phyloP scores from a whole-genome alignment of 2,113 vertebrate species.

The Noturus placidus region DNA sequence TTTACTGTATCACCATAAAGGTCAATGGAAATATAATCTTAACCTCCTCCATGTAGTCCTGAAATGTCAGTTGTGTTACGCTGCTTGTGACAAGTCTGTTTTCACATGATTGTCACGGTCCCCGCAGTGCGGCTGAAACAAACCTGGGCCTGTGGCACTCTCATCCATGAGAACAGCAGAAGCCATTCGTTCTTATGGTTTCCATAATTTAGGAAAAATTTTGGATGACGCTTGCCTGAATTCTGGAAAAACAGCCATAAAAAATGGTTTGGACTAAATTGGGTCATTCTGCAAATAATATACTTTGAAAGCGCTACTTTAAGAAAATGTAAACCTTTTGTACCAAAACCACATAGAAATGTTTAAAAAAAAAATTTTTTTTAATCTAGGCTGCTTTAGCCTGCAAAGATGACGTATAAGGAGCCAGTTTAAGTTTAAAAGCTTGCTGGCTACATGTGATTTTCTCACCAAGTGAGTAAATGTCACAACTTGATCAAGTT shows the following conservation, averaged over 20 bases:
- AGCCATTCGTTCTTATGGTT: background rate
- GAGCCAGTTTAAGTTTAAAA: background rate
- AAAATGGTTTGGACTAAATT: background rate
- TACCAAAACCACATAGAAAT: background rate
- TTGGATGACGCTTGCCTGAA: background rate
- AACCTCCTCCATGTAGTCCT: background rate
- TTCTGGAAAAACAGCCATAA: background rate
- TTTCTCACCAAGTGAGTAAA: background rate
- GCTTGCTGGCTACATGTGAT: background rate
- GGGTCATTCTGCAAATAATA: background rate
- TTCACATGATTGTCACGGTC: background rate
- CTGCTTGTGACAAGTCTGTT: background rate
- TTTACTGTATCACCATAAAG: background rate
- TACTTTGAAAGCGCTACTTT: background rate
- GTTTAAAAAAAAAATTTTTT: background rate
- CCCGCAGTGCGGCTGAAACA: background rate
- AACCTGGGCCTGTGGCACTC: background rate
- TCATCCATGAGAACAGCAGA: background rate
- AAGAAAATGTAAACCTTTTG: background rate
- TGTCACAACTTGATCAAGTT: background rate
- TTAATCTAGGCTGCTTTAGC: too few relatives aligned
- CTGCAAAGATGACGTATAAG: background rate
- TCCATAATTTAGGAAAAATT: background rate
- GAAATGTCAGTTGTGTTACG: background rate
- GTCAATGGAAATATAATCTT: background rate